Percentiles rank a stretch among this genome's conserved stretches.
Evolutionary conservation across 2,797 vertebrate genomes (phyloP).

Genomic region (Sebastolobus altivelis): DNA sequence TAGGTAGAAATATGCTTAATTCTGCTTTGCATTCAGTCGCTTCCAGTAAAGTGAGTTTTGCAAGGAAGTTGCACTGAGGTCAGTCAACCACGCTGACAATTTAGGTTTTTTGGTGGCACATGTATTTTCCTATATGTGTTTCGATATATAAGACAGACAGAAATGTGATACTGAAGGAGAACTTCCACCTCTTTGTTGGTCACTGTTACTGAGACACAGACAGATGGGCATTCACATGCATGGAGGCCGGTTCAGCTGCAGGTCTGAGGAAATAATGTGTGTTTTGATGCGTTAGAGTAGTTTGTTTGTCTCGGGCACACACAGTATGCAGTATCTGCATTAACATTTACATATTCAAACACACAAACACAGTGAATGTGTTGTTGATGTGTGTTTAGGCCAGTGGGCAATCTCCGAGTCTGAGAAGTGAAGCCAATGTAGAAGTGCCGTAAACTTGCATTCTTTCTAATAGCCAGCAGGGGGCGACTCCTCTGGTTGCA

Average conservation of each 20-base stretch:
- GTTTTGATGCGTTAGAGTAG: neutral
- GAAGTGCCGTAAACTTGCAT: too few species aligned
- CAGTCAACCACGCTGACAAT: neutral
- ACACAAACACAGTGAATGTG: neutral
- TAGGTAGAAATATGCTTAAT: neutral
- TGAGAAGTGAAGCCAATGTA: too few species aligned
- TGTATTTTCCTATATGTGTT: constrained; percentile 4
- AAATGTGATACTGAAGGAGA: constrained; percentile 10
- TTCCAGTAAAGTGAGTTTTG: constrained; percentile 40
- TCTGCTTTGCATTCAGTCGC: neutral
- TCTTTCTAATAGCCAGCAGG: too few species aligned
- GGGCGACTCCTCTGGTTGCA: too few species aligned
- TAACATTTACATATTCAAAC: constrained; percentile 24
- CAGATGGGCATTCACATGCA: constrained; percentile 28
- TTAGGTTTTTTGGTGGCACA: constrained; percentile 3
- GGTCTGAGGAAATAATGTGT: constrained; percentile 24
- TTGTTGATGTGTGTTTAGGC: neutral
- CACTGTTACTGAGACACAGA: constrained; percentile 8
- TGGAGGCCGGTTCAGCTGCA: constrained; percentile 1
- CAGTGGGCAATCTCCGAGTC: too few species aligned
- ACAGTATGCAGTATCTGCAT: neutral
- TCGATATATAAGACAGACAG: neutral
- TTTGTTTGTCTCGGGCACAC: neutral
- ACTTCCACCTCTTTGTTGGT: constrained; percentile 13
- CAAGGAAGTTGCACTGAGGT: constrained; percentile 23